A percentile compares a stretch with the other conserved stretches of the same genome.
phyloP scores from a whole-genome alignment of 2,888 invertebrate genomes.

The Conomelus anceps region DNA sequence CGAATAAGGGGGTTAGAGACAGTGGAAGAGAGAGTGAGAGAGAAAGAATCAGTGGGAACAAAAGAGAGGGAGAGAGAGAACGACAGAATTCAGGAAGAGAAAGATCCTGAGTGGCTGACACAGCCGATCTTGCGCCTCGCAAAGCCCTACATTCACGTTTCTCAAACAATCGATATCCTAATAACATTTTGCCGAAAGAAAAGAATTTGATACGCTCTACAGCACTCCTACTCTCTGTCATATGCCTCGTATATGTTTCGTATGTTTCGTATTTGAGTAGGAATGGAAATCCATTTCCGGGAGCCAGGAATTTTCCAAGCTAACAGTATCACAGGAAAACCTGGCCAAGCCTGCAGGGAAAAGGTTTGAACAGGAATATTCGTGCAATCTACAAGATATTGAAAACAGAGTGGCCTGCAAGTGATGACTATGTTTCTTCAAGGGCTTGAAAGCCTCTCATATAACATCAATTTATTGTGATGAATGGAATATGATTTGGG shows the following conservation, averaged over 20 bases:
- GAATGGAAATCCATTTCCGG: background rate
- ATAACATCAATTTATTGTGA: background rate
- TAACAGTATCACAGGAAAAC: background rate
- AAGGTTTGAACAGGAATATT: background rate
- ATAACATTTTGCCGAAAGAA: background rate
- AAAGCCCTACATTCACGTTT: background rate
- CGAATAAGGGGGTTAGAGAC: background rate
- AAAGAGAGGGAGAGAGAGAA: background rate
- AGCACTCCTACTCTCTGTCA: background rate
- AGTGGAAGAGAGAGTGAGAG: background rate
- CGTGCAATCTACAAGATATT: background rate
- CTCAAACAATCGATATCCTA: background rate
- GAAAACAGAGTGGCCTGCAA: background rate
- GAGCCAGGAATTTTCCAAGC: background rate
- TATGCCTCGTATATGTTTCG: too few relatives aligned
- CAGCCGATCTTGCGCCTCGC: background rate
- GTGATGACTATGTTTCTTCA: background rate
- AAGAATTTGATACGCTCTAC: background rate
- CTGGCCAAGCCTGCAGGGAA: background rate
- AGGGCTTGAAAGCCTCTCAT: background rate
- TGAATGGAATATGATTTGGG: background rate
- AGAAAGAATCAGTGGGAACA: background rate
- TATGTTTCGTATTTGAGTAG: background rate
- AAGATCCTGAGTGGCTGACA: background rate
- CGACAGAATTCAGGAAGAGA: background rate